Evolutionary conservation across 92 coral and sea anemone species (phyloP), one percentile per base, ranked within the genome.

Genomic region (Metridium senile): DNA sequence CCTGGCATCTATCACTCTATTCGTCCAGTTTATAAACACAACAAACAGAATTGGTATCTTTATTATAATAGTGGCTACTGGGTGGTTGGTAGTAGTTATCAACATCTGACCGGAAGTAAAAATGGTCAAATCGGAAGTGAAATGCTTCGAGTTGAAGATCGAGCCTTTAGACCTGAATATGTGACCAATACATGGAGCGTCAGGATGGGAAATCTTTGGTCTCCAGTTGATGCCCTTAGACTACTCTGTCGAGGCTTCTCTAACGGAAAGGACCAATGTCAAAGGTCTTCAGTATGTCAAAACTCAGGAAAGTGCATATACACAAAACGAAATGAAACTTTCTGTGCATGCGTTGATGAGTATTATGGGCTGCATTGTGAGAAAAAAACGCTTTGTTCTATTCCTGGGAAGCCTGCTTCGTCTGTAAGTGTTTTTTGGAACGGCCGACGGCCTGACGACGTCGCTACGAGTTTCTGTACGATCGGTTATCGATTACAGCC

Each of bases 21-120:
- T 19, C 67, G 89, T 22, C 82, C 89, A 28, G 89, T 80, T 26
- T 80, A 64, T 35, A 82, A 74, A 26, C 89, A 85, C 81, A 85
- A 49, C 49, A 72, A 81, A 54, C 89, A 85, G 43, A 67, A 80
- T 17, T 85, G 81, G 89, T 85, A 85, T 74, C 72, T 85, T 32
- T 74, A 80, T 62, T 80, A 80, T 29, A 62, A 56, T 17, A 66
- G 66, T 31, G 75, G 69, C 26, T 56, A 77, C 33, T 84, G 88
- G 88, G 70, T 59, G 23, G 71, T 84, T 1, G 80, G 88, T 1
- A 30, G 29, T 9, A 84, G 74, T 51, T 76, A 84, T 66, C 27
- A 31, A 29, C 31, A 43, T 26, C 33, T 20, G 23, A 1, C 76
- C 61, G 61, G 61, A 54, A 54, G 61, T 21, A 13, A 13, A 6